Base-by-base conservation (phyloP, 2,797 vertebrate genomes). In the Paedocypris micromegethes region DNA sequence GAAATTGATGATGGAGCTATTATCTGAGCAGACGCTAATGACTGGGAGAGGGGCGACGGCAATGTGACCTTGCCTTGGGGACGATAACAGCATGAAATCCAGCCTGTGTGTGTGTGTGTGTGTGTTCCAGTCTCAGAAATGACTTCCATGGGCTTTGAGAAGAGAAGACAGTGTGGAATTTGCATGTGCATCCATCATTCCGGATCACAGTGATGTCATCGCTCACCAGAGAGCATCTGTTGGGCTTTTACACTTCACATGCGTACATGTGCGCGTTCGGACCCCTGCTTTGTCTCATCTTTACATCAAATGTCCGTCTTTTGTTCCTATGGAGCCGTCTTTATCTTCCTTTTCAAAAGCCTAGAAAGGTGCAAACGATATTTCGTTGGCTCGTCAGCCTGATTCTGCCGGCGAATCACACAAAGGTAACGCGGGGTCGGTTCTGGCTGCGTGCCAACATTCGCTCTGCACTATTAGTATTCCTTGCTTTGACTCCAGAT, bases 41-140 rank as follows among this genome's bases (percentile, higher is more conserved):
- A 81, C 64, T 65, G 8, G 53, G 78, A 86, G 81, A 70, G 84
- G 75, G 79, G 54, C 79, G 85, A 72, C 69, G 84, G 88, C 89
- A 90, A 89, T 89, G 86, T 91, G 90, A 92, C 91, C 90, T 92
- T 92, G 90, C 87, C 79, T 76, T 84, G 85, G 69, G 83, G 84
- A 82, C 85, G 83, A 89, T 91, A 90, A 91, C 87, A 71, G 86
- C 91, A 86, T 79, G 85, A 82, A 80, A 80, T 79, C 73, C 80
- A 69, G 81, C 84, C 83, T 56, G 57, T 73, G 87, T 49, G 54
- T 72, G 49, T 67, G 53, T 67, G 60, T 68, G 66, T 62, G 23
- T 23, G 23, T 58, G 50, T 64, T 58, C 60, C 49, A 40, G 57
- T 68, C 59, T 50, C 53, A 68, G 66, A 49, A 70, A 74, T 59